A percentile compares a stretch with the other conserved stretches of the same genome.
These are phyloP conservation scores for Hepsetus odoe DNA, from an alignment of 2,113 vertebrate genomes.

Conservation along the genomic window DNA sequence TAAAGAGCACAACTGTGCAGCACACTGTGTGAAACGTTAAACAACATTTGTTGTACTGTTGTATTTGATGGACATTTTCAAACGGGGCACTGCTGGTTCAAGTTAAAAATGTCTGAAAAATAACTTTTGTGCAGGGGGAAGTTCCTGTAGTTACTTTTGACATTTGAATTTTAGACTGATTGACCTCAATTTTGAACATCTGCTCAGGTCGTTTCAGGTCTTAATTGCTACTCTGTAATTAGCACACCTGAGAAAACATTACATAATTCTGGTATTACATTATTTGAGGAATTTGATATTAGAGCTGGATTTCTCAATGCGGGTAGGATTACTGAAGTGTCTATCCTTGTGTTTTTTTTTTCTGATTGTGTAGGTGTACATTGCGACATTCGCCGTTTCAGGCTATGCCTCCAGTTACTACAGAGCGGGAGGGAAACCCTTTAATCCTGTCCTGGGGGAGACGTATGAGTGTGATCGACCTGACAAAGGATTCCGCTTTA, in stretches of 20 bases:
- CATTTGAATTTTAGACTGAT: background rate
- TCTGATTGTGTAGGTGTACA: constrained; percentile 73
- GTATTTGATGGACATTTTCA: no score
- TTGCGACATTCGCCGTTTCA: constrained; percentile 92
- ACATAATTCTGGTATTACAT: no score
- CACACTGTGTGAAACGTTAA: no score
- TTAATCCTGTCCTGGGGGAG: constrained; percentile 95
- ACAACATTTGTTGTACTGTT: no score
- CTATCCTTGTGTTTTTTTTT: background rate
- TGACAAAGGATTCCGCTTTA: constrained; percentile 90
- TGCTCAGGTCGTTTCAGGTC: background rate
- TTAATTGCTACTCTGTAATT: background rate
- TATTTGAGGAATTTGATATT: background rate
- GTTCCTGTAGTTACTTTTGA: background rate
- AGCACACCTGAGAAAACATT: background rate
- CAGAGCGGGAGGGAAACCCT: constrained; percentile 94
- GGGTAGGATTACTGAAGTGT: background rate
- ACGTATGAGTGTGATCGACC: constrained; percentile 91
- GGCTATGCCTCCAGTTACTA: constrained; percentile 93
- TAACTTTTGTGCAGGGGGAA: background rate
- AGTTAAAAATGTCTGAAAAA: no score
- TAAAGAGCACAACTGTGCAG: no score
- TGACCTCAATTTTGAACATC: background rate
- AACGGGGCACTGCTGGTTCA: no score
- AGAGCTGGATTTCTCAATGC: background rate